phyloP scores from a whole-genome alignment of 2,113 vertebrate genomes.

The Callithrix jacchus region DNA sequence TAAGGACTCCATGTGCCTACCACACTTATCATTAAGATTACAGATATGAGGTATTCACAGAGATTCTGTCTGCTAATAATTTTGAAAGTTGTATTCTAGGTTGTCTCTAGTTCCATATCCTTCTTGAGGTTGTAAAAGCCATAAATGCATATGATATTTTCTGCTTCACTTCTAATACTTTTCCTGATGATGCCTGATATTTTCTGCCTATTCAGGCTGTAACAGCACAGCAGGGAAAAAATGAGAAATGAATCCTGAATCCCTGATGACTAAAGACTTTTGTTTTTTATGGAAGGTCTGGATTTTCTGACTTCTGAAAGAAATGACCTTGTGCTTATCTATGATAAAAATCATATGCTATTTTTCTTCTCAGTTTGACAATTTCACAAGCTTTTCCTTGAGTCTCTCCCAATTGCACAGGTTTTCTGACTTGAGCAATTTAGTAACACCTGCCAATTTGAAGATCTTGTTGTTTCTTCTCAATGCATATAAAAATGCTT shows the following conservation, averaged over 20 bases:
- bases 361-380: background rate
- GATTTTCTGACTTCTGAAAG: background rate
- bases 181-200: background rate
- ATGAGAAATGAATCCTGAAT: background rate
- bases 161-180: background rate
- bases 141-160: background rate
- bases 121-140: background rate
- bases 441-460: background rate
- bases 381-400: background rate
- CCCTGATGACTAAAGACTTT: background rate
- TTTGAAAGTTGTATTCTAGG: background rate
- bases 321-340: background rate
- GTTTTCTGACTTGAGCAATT: conserved; percentile 5
- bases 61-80: background rate
- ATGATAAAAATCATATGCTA: background rate
- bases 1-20: background rate
- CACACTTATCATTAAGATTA: background rate
- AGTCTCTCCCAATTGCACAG: background rate
- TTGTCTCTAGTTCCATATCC: background rate
- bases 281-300: background rate
- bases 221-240: background rate
- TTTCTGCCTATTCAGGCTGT: background rate
- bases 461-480: background rate
- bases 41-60: background rate
- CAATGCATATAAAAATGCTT: background rate